Percentiles rank a stretch among this genome's conserved stretches.
phyloP scores from a whole-genome alignment of 2,888 invertebrate genomes.

The Epistrophe grossulariae region DNA sequence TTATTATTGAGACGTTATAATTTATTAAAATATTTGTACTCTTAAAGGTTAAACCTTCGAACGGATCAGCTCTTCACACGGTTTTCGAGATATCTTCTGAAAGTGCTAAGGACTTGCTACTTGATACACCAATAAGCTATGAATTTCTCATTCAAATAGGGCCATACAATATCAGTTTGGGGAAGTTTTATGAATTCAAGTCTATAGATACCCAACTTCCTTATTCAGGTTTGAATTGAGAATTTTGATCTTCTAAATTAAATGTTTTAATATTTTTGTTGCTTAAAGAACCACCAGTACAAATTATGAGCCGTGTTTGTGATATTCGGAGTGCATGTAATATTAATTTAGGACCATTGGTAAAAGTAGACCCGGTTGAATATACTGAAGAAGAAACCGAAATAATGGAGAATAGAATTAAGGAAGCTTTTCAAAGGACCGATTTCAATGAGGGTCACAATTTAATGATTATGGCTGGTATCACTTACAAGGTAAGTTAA shows the following conservation, averaged over 20 bases:
- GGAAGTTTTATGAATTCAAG: slow-evolving; percentile 68
- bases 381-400: slow-evolving; percentile 29
- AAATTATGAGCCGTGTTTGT: slow-evolving; percentile 59
- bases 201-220: slow-evolving; percentile 62
- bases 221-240: slow-evolving; percentile 48
- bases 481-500: slow-evolving; percentile 62
- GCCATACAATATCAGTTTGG: slow-evolving; percentile 57
- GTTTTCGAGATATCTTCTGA: slow-evolving; percentile 60
- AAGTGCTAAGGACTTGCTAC: slow-evolving; percentile 56
- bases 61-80: slow-evolving; percentile 57
- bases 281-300: slow-evolving; percentile 36
- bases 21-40: too few relatives aligned
- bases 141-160: slow-evolving; percentile 61
- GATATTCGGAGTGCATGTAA: slow-evolving; percentile 65
- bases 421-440: slow-evolving; percentile 51
- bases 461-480: slow-evolving; percentile 47
- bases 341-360: slow-evolving; percentile 26
- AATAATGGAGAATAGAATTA: slow-evolving; percentile 43
- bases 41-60: slow-evolving; percentile 52
- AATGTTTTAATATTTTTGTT: not conserved
- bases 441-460: slow-evolving; percentile 66
- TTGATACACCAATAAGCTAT: slow-evolving; percentile 67
- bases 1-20: too few relatives aligned
- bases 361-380: slow-evolving; percentile 19
- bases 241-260: not conserved